Evolutionary conservation across 1,140 invertebrate species (phyloP), one percentile per base, ranked within the genome.

Genomic region (Drosophila bipectinata): DNA sequence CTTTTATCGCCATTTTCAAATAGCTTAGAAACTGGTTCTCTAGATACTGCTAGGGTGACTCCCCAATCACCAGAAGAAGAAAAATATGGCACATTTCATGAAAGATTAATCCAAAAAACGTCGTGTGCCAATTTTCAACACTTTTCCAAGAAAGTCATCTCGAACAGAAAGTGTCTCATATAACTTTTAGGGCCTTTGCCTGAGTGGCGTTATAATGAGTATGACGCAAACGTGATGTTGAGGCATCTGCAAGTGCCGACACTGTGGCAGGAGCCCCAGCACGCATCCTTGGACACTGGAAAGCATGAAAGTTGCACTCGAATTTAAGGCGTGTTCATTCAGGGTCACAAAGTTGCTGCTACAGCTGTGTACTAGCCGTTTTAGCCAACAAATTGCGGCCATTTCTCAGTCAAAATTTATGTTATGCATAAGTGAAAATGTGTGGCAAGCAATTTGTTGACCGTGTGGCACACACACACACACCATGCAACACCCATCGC

Each of bases 121-220:
- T 45, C 18, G 8, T 45, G 7, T 45, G 39, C 12, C 39, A 41
- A n/a, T 14, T 45, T 8, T 45, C 5, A 6, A 4, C 5, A 18
- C 15, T 45, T 14, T 9, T 45, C n/a, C 7, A 39, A 66, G 73
- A 51, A 78, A 69, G 69, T 82, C 74, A 78, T 69, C 77, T 68
- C 41, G 52, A 73, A 59, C 56, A 1, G 30, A 8, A 21, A 49
- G 54, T 30, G 32, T 12, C 48, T 45, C 37, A 80, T 54, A 73
- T 68, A 87, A 87, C 72, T 84, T 84, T 84, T 71, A 69, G 59
- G 69, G 81, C 44, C 59, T 47, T 52, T 24, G 51, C n/a, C 66
- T 15, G 62, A 61, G 67, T 61, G 34, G 72, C 72, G 15, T 67
- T 67, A 59, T 62, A 80, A 85, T 84, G 64, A 81, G 72, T 67